phyloP scores from a whole-genome alignment of 2,888 invertebrate species.

The Tetramorium bicarinatum region DNA sequence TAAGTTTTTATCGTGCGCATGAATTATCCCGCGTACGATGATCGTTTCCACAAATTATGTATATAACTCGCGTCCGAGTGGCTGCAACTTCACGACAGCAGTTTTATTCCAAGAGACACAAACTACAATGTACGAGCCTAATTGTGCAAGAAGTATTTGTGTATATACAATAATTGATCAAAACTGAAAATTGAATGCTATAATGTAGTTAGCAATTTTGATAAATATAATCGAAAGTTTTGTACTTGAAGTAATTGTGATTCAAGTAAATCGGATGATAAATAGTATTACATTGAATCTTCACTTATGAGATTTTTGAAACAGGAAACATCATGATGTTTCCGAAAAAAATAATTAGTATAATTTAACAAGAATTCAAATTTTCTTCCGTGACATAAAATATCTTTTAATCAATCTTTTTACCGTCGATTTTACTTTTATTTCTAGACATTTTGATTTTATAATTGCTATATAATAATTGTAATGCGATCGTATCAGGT shows the following conservation, averaged over 20 bases:
- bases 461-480: not conserved
- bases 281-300: not conserved
- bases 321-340: not conserved
- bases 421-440: not conserved
- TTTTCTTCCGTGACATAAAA: not conserved
- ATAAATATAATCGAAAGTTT: not conserved
- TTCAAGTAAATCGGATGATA: not conserved
- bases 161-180: not conserved
- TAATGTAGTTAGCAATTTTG: not conserved
- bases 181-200: not conserved
- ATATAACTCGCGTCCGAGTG: not conserved
- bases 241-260: not conserved
- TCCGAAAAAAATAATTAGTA: not conserved
- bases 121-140: not conserved
- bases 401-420: not conserved
- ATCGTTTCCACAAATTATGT: slow-evolving; percentile 33
- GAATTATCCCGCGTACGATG: slow-evolving; percentile 26
- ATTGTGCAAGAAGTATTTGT: not conserved
- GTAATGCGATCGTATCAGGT: not conserved
- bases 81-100: not conserved
- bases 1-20: slow-evolving; percentile 51
- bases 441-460: not conserved
- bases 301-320: not conserved
- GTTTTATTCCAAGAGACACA: not conserved
- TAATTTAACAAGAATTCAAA: not conserved